Evolutionary conservation across 2,797 vertebrate species (phyloP), one percentile per base, ranked within the genome.

Genomic region (Odontamblyopus lacepedii): DNA sequence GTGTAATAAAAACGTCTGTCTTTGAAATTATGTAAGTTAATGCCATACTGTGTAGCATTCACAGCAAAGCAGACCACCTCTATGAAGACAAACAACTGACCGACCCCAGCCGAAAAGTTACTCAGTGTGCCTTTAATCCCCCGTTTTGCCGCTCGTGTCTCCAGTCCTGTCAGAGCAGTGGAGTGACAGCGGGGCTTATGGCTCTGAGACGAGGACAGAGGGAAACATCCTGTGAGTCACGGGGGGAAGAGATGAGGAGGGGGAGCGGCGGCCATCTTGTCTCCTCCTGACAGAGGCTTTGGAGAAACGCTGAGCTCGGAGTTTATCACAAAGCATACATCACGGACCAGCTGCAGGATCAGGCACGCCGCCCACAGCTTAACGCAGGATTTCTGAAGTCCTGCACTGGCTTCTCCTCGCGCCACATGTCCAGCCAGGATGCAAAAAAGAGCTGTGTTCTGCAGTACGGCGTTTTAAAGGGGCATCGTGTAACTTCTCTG

Each of bases 161-260:
- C 18, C 26, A 57, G 83, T 81, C 87, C 82, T 83, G 85, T 44
- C 61, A 62, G 70, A 53, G 78, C 68, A 82, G 74, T 69, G 78
- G 83, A 85, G 68, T 78, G 78, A 83, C 81, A 82, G 71, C 12
- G 80, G 75, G 74, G 77, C 73, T 80, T 70, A 69, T 70, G 71
- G 66, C 29, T 6, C 19, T 2, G 63, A 44, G 68, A 72, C 69
- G 63, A 73, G 68, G 66, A 59, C 13, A 30, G 66, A 66, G 32
- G 53, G 61, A 72, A 78, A 63, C 64, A 61, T 65, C 48, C 61
- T 66, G 65, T 60, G 67, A 72, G 75, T 82, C 76, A 78, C 48
- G 35, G 55, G 30, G 60, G 23, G 71, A 30, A 32, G 67, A 66
- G 63, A 76, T 62, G 68, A 30, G 4, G 41, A 69, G 69, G 63